Evolutionary conservation across 1,140 invertebrate species (phyloP).

Genomic region (Aethina tumida): DNA sequence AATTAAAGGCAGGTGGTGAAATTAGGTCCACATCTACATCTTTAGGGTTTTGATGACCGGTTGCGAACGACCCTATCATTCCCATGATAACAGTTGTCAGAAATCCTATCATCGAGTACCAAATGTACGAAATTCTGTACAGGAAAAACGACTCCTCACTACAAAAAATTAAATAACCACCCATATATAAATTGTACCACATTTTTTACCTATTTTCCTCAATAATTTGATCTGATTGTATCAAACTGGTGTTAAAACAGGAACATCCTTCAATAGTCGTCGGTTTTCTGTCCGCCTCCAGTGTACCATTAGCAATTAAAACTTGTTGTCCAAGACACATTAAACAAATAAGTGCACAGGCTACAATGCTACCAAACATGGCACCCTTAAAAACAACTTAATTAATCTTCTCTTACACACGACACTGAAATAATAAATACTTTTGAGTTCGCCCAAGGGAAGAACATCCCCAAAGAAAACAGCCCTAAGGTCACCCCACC

Average conservation of each 20-base stretch:
- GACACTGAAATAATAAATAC: conserved; percentile 34
- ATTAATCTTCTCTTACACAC: conserved; percentile 1
- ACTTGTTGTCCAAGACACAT: conserved; percentile 65
- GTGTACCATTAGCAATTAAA: conserved; percentile 40
- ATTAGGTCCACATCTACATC: conserved; percentile 44
- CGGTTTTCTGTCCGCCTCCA: conserved; percentile 36
- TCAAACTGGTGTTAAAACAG: conserved; percentile 26
- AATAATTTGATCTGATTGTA: background rate
- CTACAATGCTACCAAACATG: conserved; percentile 48
- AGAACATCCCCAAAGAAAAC: conserved; percentile 81
- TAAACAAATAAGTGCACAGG: conserved; percentile 55
- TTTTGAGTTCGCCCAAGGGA: conserved; percentile 71
- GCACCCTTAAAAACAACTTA: conserved; percentile 41
- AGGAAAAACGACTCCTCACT: conserved; percentile 33
- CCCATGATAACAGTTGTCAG: conserved; percentile 52
- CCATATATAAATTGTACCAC: background rate
- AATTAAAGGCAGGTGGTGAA: conserved; percentile 40
- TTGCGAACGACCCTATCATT: conserved; percentile 48
- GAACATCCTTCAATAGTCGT: conserved; percentile 38
- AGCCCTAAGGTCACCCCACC: conserved; percentile 76
- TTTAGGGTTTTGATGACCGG: conserved; percentile 43
- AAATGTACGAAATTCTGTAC: conserved; percentile 61
- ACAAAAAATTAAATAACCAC: conserved; percentile 7
- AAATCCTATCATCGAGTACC: conserved; percentile 60
- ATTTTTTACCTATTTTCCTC: background rate